These are phyloP conservation scores for Lagopus muta DNA, from an alignment of 2,113 vertebrate genomes.

Conservation along the genomic window DNA sequence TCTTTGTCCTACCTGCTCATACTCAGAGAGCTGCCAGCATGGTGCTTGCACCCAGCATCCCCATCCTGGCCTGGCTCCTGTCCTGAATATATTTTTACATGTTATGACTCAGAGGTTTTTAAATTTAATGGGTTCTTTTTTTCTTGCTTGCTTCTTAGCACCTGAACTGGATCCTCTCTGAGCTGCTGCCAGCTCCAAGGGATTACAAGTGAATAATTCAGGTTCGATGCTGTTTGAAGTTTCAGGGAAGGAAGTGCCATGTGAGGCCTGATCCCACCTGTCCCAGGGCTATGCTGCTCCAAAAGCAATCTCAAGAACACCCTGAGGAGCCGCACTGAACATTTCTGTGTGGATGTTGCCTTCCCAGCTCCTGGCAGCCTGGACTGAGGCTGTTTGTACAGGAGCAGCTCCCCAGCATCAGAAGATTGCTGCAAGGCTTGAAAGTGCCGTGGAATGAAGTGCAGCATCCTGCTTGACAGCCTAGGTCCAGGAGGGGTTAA, in stretches of 20 bases:
- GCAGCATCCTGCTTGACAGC: not conserved
- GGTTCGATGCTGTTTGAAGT: constrained; percentile 72
- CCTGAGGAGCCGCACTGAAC: not conserved
- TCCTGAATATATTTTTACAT: constrained; percentile 66
- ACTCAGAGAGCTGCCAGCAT: not conserved
- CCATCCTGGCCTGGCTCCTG: not conserved
- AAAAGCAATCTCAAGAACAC: not conserved
- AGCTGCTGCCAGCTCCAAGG: constrained; percentile 62
- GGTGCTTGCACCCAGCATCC: not conserved
- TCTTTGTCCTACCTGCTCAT: not conserved
- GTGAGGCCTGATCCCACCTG: constrained; percentile 23
- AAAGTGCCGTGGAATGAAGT: not conserved
- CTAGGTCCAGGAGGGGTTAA: not conserved
- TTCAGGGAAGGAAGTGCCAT: not conserved
- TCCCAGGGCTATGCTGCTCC: not conserved
- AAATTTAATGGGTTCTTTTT: constrained; percentile 73
- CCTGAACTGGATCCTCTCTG: constrained; percentile 73
- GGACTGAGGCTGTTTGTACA: not conserved
- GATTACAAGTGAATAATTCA: constrained; percentile 79
- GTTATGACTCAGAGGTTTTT: constrained; percentile 72
- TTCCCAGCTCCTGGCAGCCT: not conserved
- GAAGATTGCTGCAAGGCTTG: rapidly evolving
- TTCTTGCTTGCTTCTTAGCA: constrained; percentile 65
- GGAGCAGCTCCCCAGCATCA: not conserved
- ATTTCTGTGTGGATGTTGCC: not conserved